phyloP scores from a whole-genome alignment of 1,140 invertebrate species.

The Pseudomyrmex flavicornis region DNA sequence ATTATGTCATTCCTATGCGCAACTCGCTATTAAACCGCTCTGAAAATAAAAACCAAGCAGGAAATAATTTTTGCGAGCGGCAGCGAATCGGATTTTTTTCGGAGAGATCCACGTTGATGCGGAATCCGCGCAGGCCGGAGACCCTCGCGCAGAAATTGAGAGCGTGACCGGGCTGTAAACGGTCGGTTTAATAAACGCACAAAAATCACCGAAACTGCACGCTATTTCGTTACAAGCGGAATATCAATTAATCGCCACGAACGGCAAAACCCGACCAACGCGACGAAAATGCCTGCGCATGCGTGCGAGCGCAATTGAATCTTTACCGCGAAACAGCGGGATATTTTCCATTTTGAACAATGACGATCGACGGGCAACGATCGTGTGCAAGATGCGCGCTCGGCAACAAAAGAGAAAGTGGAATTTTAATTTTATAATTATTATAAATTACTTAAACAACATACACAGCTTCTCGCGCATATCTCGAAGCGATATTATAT shows the following conservation, averaged over 20 bases:
- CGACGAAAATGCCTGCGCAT: conserved; percentile 8
- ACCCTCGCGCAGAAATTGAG: conserved; percentile 43
- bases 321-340: conserved; percentile 64
- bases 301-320: conserved; percentile 58
- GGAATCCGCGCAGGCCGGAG: conserved; percentile 9
- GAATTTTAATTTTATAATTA: no score
- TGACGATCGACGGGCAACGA: conserved; percentile 28
- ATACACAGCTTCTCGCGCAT: no score
- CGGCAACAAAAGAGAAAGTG: no score
- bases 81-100: neutral
- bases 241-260: conserved; percentile 70
- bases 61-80: neutral
- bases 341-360: conserved; percentile 71
- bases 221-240: conserved; percentile 66
- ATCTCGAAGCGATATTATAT: no score
- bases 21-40: conserved; percentile 27
- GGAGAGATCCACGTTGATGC: no score
- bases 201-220: conserved; percentile 74
- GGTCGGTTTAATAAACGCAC: conserved; percentile 75
- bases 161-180: conserved; percentile 77
- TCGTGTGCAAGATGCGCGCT: no score
- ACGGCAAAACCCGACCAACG: conserved; percentile 31
- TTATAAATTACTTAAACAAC: no score
- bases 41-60: conserved; percentile 6
- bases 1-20: neutral